Evolutionary conservation across 2,113 vertebrate genomes (phyloP).

Genomic region (Perca flavescens): DNA sequence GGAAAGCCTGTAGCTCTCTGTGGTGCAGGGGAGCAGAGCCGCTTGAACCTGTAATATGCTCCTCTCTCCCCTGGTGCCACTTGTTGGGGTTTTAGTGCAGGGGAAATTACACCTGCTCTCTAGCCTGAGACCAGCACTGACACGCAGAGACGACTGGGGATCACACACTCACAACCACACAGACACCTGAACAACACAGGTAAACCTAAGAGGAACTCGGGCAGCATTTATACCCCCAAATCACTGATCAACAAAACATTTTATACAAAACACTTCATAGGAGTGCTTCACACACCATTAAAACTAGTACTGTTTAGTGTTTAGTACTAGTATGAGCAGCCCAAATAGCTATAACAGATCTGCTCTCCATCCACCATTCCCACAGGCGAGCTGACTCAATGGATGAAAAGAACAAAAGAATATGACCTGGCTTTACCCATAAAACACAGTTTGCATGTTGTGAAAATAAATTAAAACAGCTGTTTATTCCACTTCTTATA

Average conservation of each 20-base stretch:
- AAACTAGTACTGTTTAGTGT: slow-evolving; percentile 56
- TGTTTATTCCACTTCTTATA: slow-evolving; percentile 39
- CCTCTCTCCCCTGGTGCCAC: slow-evolving; percentile 83
- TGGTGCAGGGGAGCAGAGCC: slow-evolving; percentile 84
- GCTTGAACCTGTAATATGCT: slow-evolving; percentile 91
- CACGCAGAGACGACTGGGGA: slow-evolving; percentile 45
- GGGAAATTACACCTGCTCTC: slow-evolving; percentile 81
- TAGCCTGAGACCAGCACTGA: slow-evolving; percentile 55
- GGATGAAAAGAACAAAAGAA: slow-evolving; percentile 46
- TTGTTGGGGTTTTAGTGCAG: slow-evolving; percentile 85
- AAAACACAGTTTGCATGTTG: slow-evolving; percentile 10
- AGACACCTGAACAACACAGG: slow-evolving; percentile 40
- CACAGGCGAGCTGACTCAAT: slow-evolving; percentile 2
- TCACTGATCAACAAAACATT: slow-evolving; percentile 69
- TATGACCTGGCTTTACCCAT: slow-evolving; percentile 33
- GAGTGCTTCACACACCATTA: slow-evolving; percentile 67
- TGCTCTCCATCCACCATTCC: slow-evolving; percentile 26
- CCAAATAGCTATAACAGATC: slow-evolving; percentile 62
- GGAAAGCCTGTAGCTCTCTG: slow-evolving; percentile 80
- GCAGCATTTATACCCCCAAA: slow-evolving; percentile 46
- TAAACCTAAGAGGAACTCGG: slow-evolving; percentile 1
- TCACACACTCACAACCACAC: slow-evolving; percentile 29
- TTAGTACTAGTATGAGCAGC: slow-evolving; percentile 52
- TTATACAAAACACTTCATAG: slow-evolving; percentile 62
- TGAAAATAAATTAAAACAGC: slow-evolving; percentile 30